These are phyloP conservation scores for Drosophila aff. DNA, from an alignment of 1,140 invertebrate species.

Conservation along the genomic window DNA sequence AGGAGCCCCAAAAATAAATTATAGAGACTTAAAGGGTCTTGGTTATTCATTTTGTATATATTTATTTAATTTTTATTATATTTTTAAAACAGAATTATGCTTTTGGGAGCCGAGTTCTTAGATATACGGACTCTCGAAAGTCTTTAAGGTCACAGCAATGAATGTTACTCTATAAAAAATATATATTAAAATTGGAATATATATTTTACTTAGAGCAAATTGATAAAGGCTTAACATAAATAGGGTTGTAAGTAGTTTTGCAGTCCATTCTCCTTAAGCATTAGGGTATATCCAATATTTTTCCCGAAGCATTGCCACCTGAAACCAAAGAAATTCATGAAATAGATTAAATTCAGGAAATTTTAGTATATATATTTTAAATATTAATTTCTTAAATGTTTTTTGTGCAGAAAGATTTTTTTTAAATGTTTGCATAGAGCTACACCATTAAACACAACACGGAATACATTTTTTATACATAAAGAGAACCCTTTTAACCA, in stretches of 20 bases:
- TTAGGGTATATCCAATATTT: no score
- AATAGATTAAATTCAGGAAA: neutral
- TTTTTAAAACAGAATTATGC: neutral
- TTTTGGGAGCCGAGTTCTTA: neutral
- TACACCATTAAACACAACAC: neutral
- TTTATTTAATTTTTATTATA: neutral
- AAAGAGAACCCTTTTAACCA: neutral
- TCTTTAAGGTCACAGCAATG: neutral
- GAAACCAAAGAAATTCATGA: neutral
- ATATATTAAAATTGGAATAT: no score
- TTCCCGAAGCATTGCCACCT: neutral
- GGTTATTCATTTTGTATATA: neutral
- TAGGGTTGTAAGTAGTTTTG: neutral
- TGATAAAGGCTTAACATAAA: no score
- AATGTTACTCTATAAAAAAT: no score
- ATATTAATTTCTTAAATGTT: no score
- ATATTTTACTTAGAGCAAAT: no score
- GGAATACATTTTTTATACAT: no score
- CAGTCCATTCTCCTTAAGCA: neutral
- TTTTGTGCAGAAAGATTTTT: neutral
- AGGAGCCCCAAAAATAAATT: slow-evolving; percentile 18
- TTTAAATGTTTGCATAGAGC: fast-evolving
- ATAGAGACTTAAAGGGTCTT: neutral
- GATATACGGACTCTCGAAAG: no score
- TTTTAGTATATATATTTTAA: neutral